phyloP scores from a whole-genome alignment of 2,113 vertebrate genomes.

The Gobius niger region DNA sequence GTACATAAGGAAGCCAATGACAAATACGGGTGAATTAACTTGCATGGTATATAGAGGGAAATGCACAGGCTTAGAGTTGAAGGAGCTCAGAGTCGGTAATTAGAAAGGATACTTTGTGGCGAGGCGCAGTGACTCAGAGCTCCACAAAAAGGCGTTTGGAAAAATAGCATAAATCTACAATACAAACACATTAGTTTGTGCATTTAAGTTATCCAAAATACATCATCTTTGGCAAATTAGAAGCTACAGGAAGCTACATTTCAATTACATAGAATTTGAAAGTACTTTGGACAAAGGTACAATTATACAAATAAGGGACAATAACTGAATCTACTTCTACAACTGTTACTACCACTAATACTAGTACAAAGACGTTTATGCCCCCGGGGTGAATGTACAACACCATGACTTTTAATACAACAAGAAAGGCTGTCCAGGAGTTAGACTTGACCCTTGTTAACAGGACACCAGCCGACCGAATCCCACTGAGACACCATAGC shows the following conservation, averaged over 20 bases:
- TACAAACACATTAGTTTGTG: slow-evolving; percentile 45
- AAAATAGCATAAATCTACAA: slow-evolving; percentile 53
- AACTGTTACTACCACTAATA: too few relatives aligned
- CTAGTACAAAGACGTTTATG: too few relatives aligned
- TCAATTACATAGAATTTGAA: too few relatives aligned
- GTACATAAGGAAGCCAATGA: slow-evolving; percentile 16
- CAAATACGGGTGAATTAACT: slow-evolving; percentile 2
- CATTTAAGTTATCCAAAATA: slow-evolving; percentile 28
- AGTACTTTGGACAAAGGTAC: too few relatives aligned
- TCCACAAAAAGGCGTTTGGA: slow-evolving; percentile 22
- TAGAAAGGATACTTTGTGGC: slow-evolving; percentile 43
- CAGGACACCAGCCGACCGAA: slow-evolving; percentile 51
- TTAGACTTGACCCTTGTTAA: slow-evolving; percentile 61
- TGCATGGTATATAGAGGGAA: slow-evolving; percentile 6
- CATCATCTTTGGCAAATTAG: background rate
- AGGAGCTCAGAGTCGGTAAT: slow-evolving; percentile 56
- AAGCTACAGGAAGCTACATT: background rate
- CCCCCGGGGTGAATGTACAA: too few relatives aligned
- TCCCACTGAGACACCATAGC: slow-evolving; percentile 16
- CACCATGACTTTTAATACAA: slow-evolving; percentile 10
- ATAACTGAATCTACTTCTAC: too few relatives aligned
- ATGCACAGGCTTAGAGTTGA: slow-evolving; percentile 24
- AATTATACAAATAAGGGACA: too few relatives aligned
- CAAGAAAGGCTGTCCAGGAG: slow-evolving; percentile 27
- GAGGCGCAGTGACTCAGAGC: slow-evolving; percentile 8